Evolutionary conservation across 2,113 vertebrate genomes (phyloP).

Genomic region (Narcine bancroftii): DNA sequence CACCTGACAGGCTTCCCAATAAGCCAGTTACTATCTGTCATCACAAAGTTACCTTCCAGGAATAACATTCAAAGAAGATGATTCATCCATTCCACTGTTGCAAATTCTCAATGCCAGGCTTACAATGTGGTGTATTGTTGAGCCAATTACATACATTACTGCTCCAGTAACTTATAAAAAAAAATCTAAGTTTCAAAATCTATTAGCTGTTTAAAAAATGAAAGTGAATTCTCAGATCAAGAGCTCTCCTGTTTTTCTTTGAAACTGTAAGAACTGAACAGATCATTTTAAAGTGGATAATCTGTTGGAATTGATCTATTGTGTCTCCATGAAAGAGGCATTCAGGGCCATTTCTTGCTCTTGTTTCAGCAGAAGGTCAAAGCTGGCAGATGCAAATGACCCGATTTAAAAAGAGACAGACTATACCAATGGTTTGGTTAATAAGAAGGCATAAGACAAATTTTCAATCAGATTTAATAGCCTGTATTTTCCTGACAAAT

Average conservation of each 20-base stretch:
- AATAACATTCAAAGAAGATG: background rate
- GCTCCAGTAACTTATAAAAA: background rate
- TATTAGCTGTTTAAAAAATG: background rate
- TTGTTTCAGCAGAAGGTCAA: background rate
- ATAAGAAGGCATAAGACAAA: background rate
- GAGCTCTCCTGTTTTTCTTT: background rate
- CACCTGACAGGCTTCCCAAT: background rate
- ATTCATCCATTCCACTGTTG: background rate
- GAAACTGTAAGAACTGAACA: background rate
- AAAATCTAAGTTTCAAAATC: background rate
- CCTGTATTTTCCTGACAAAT: background rate
- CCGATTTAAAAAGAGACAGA: background rate
- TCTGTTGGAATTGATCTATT: background rate
- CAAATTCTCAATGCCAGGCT: too few relatives aligned
- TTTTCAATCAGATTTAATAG: background rate
- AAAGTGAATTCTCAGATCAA: conserved; percentile 5
- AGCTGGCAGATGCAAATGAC: background rate
- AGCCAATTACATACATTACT: background rate
- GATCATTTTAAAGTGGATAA: background rate
- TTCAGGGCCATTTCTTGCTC: background rate
- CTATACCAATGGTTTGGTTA: background rate
- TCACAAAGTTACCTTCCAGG: conserved; percentile 26
- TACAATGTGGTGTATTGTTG: background rate
- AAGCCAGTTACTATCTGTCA: conserved; percentile 21
- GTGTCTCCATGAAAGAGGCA: background rate